phyloP scores from a whole-genome alignment of 2,113 vertebrate species.

The Boleophthalmus pectinirostris region DNA sequence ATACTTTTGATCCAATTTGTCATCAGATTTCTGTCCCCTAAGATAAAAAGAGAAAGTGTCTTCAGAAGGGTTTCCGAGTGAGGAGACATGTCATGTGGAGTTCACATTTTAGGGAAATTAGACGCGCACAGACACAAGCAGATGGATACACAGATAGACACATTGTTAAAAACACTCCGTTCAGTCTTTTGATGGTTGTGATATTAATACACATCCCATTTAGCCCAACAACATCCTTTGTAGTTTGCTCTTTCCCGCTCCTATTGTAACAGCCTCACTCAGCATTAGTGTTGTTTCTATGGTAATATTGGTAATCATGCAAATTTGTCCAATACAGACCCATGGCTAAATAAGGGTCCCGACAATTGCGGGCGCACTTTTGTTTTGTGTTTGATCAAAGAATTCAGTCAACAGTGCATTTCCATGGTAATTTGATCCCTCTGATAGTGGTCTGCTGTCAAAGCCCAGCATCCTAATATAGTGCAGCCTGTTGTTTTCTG shows the following conservation, averaged over 20 bases:
- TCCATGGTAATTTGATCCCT: conserved; percentile 73
- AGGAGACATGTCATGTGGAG: conserved; percentile 9
- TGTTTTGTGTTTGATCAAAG: conserved; percentile 67
- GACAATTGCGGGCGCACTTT: conserved; percentile 51
- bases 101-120: conserved; percentile 38
- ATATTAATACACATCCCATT: conserved; percentile 58
- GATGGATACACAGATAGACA: conserved; percentile 11
- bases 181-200: conserved; percentile 64
- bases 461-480: conserved; percentile 47
- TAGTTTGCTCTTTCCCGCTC: conserved; percentile 57
- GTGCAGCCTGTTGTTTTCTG: conserved; percentile 25
- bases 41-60: conserved; percentile 7
- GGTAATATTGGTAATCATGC: conserved; percentile 75
- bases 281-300: conserved; percentile 72
- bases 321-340: conserved; percentile 70
- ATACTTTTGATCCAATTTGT: conserved; percentile 2
- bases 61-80: conserved; percentile 29
- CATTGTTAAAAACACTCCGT: conserved; percentile 12
- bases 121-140: background rate
- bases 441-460: conserved; percentile 52
- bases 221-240: conserved; percentile 63
- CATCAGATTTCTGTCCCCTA: background rate
- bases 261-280: conserved; percentile 62
- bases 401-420: conserved; percentile 69
- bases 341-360: conserved; percentile 67